Evolutionary conservation across 2,113 vertebrate genomes (phyloP), one percentile per base, ranked within the genome.

Genomic region (Manacus vitellinus): DNA sequence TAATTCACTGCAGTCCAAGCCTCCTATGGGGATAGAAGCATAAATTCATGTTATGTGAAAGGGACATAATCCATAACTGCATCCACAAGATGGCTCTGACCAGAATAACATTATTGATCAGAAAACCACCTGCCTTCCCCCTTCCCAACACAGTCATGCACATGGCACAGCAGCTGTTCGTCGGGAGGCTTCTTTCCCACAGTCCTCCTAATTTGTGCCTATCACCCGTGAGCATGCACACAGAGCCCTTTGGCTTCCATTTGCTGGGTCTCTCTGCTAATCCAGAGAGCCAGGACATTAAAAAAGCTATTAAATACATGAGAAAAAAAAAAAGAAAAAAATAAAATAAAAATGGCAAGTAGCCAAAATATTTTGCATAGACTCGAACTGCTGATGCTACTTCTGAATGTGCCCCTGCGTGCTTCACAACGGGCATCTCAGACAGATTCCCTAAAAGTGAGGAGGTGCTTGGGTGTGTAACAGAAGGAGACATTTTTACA

Each of bases 51-150:
- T 68, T 52, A 86, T 51, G 76, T 88, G 94, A 75, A 92, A 85
- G 73, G 92, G 90, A 84, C 61, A 67, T 72, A 91, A 93, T 80
- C 83, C 88, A 92, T 93, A 92, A 88, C 55, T 81, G 54, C 44
- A 89, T 65, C 76, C 86, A 65, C 73, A 62, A 43, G 62, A 90
- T 56, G 74, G 31, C 33, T 92, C 58, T 74, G 79, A 75, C 68
- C 86, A 56, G 56, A 77, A 37, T 17, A 88, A 63, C 4, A 3
- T 20, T 93, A 96, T 96, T 92, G 96, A 93, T 97, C 94, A 88
- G 82, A 86, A 92, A 93, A 86, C 82, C 95, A 96, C 94, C 90
- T 96, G 95, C 85, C 85, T 92, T 93, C 56, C 61, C 83, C 43
- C 77, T 92, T 79, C 56, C 76, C 63, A 77, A 1, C 55, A 19